Base-by-base conservation (phyloP, 2,797 vertebrate genomes). In the Anniella stebbinsi region DNA sequence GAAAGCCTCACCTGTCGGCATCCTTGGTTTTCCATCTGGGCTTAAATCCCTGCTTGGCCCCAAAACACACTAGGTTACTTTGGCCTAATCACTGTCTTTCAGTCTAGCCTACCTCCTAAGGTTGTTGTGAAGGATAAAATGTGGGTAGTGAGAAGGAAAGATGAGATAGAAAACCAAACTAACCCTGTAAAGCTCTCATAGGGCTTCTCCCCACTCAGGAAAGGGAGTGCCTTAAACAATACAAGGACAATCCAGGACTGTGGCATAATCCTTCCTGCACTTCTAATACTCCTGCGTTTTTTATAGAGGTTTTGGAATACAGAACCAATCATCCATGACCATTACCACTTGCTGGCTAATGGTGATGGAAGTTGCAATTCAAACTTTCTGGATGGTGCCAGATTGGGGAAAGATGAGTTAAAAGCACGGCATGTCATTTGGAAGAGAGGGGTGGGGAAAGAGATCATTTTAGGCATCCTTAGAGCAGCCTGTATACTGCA, bases 361-460 rank as follows among this genome's bases (percentile, higher is more conserved):
- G 60, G 18, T 25, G 60, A 25, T 63, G 60, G 21, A 21, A 63
- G 23, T 15, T 63, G 18, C 7, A 63, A 4, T 6, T 21, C 60
- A 63, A 63, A 63, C 17, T 15, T 21, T 63, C 1, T 63, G 54
- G 12, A 57, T 11, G 54, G 12, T 15, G 13, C 54, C 23, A 4
- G 60, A 21, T 63, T 6, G 21, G 60, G 60, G 60, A 63, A 57
- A 63, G 60, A 63, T 63, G 60, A 18, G 36, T 38, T 51, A 51
- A 51, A 51, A 51, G 51, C n/a, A 87, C 75, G 45, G 6, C 25
- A 91, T 77, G 54, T 88, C 86, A 33, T 85, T 84, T 82, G 63
- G 28, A 63, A 60, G 30, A 33, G 38, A 66, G 28, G 7, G 90
- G 38, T 66, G 80, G 84, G 66, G 28, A 75, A 0, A 0, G 36